These are phyloP conservation scores for Heliconius himera DNA, from an alignment of 1,140 invertebrate genomes.

Conservation along the genomic window DNA sequence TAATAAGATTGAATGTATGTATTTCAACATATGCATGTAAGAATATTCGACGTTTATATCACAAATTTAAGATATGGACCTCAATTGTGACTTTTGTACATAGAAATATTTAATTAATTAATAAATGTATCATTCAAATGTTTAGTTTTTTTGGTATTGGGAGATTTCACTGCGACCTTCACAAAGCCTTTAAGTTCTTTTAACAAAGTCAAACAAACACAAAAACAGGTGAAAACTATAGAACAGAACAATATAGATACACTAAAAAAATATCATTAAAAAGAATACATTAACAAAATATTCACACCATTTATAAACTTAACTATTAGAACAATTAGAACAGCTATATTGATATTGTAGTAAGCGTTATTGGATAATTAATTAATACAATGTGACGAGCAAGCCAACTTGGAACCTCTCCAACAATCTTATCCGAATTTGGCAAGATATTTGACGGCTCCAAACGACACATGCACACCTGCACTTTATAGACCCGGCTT, in stretches of 20 bases:
- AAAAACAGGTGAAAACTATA: not conserved
- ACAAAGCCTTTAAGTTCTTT: too few species aligned
- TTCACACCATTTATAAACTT: not conserved
- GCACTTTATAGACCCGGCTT: slow-evolving; percentile 19
- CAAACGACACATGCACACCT: slow-evolving; percentile 35
- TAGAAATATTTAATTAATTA: too few species aligned
- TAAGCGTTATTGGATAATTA: slow-evolving; percentile 43
- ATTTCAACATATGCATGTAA: too few species aligned
- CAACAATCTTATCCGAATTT: slow-evolving; percentile 45
- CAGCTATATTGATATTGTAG: slow-evolving; percentile 42
- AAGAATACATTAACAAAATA: not conserved
- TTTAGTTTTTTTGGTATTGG: too few species aligned
- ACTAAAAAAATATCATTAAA: not conserved
- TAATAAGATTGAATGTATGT: too few species aligned
- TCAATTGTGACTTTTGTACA: too few species aligned
- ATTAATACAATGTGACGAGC: slow-evolving; percentile 51
- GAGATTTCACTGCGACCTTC: too few species aligned
- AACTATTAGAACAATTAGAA: slow-evolving; percentile 3
- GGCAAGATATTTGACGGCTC: slow-evolving; percentile 46
- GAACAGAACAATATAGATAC: not conserved
- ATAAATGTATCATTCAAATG: too few species aligned
- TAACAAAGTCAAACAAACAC: too few species aligned
- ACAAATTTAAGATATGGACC: too few species aligned
- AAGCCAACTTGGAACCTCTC: slow-evolving; percentile 50
- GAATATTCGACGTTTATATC: too few species aligned